Evolutionary conservation across 35 echinoderm and acorn worm genomes (phyloP).

Genomic region (Anneissia japonica): DNA sequence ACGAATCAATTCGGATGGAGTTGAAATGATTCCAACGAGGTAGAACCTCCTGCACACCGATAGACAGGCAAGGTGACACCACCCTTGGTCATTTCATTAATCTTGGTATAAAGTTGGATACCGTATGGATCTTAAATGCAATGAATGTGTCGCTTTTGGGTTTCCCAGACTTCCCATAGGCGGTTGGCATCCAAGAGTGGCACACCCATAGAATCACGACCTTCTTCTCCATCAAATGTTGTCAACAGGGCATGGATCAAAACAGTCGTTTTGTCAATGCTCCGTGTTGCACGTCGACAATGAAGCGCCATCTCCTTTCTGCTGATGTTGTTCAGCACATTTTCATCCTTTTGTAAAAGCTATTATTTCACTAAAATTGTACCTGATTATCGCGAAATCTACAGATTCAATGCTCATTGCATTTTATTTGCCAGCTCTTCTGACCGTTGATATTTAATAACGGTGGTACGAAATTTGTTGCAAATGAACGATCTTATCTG

Average conservation of each 20-base stretch:
- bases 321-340: background rate
- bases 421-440: no score
- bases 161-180: constrained; percentile 49
- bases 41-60: constrained; percentile 54
- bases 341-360: no score
- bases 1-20: constrained; percentile 58
- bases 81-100: constrained; percentile 30
- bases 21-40: constrained; percentile 68
- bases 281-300: constrained; percentile 32
- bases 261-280: constrained; percentile 13
- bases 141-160: constrained; percentile 38
- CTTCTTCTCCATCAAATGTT: constrained; percentile 20
- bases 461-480: no score
- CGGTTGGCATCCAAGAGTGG: constrained; percentile 30
- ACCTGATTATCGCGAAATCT: no score
- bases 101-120: constrained; percentile 62
- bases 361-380: no score
- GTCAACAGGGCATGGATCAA: constrained; percentile 28
- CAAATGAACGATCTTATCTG: no score
- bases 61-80: constrained; percentile 45
- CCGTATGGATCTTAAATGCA: constrained; percentile 59
- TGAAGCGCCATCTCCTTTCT: constrained; percentile 32
- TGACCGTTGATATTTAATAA: no score
- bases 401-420: no score
- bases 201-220: constrained; percentile 57